Evolutionary conservation across 2,113 vertebrate genomes (phyloP), one percentile per base, ranked within the genome.

Genomic region (Notarius quadriscutis): DNA sequence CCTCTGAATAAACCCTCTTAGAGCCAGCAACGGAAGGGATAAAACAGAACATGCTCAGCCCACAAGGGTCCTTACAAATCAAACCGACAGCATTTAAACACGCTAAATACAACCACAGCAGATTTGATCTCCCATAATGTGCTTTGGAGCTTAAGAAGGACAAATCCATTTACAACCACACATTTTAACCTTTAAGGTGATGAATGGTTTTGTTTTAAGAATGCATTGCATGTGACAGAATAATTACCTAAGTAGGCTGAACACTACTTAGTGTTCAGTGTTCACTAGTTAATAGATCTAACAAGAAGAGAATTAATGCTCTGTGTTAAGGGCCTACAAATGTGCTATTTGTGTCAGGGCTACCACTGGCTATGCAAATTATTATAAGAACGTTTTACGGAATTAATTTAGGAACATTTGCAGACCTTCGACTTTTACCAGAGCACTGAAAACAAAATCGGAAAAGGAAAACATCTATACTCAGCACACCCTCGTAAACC

Each of bases 401-500:
- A 30, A 55, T 55, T 65, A 9, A 79, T 65, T 86, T 25, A 86
- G 86, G 55, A 74, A 75, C 41, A 51, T 77, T 86, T 41, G 17
- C 48, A 34, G 63, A 50, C 57, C 11, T 53, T 88, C 8, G 11
- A 20, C 67, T 48, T 88, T 82, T 83, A 63, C 75, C 58, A 75
- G 57, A 86, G 81, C 30, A 57, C 34, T 58, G 75, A 41, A 84
- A 80, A 75, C 55, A 83, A 86, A 20, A 48, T 18, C n/a, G 62
- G 82, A 75, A 20, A 27, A 41, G 81, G 81, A 85, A 71, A 22
- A 62, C 57, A 67, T 65, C 88, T 85, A 75, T 48, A 67, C 53
- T 87, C 86, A 83, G 62, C 80, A 67, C 84, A 83, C 50, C 75
- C 82, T 84, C 57, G 58, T 87, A 84, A 87, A 85, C 62, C 25